Evolutionary conservation across 2,888 invertebrate species (phyloP), one percentile per base, ranked within the genome.

Genomic region (Subacronicta megacephala): DNA sequence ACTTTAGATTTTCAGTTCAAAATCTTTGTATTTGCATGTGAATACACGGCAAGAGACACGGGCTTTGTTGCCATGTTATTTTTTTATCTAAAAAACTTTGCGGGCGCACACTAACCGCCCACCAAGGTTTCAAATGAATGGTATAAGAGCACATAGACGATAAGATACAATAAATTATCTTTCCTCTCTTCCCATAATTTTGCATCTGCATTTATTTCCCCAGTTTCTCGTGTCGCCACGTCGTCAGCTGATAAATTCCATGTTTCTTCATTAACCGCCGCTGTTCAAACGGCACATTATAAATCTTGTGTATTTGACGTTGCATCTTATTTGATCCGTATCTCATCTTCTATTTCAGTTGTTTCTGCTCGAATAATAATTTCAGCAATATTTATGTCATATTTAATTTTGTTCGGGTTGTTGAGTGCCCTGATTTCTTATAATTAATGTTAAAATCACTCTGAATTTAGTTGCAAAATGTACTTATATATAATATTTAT

Each of bases 241-340:
- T 75, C 75, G 68, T 59, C 77, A 52, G 60, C 72, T 70, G 78
- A 79, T 82, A 79, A 76, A 78, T 82, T 80, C 71, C 62, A 77
- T 67, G 66, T 75, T 67, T 67, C 69, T 72, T 71, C 75, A 80
- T 80, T 80, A 78, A 75, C 64, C 50, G 44, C 58, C 49, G 45
- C 60, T 62, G 31, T 26, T 44, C 35, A 51, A 72, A 69, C 60
- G 57, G 51, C 67, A 57, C 62, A 40, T 66, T 55, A 78, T 82
- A 81, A 81, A 82, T 82, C 77, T 66, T 65, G 40, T 33, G 65
- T 59, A 72, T 78, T 77, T 80, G 78, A 81, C 79, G 69, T 64
- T 61, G 63, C 64, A 57, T 64, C 70, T 61, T 63, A 58, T 62
- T 57, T 59, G 75, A 72, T 73, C 62, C 58, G 50, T 72, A 67